These are phyloP conservation scores for Miniopterus natalensis DNA, from an alignment of 2,113 vertebrate genomes.

Conservation along the genomic window DNA sequence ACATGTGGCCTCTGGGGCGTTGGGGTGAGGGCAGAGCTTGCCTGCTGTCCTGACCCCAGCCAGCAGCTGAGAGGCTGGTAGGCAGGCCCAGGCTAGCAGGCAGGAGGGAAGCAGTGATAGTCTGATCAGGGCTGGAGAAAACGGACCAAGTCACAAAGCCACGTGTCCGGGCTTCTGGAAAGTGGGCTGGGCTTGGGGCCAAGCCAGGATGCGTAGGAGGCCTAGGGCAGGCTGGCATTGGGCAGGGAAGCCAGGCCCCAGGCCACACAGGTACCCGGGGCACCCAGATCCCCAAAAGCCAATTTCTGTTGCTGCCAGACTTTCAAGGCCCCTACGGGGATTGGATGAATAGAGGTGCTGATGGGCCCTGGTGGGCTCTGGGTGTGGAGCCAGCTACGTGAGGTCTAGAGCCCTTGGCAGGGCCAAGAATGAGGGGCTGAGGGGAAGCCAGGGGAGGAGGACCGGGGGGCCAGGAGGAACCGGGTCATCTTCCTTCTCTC, in stretches of 20 bases:
- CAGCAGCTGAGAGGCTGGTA: background rate
- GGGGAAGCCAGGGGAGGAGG: background rate
- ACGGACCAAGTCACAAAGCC: background rate
- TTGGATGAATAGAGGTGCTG: background rate
- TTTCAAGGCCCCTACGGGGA: background rate
- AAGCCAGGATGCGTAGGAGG: background rate
- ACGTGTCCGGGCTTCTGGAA: background rate
- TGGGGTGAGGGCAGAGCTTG: background rate
- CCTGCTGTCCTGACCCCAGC: background rate
- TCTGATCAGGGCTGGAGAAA: background rate
- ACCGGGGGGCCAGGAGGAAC: background rate
- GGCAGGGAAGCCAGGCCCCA: background rate
- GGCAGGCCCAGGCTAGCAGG: background rate
- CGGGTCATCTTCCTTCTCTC: background rate
- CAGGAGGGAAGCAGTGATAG: background rate
- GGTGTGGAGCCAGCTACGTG: background rate
- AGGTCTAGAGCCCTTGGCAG: background rate
- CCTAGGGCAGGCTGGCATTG: background rate
- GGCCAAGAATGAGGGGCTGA: background rate
- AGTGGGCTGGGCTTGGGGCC: background rate
- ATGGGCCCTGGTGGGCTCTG: too few relatives aligned
- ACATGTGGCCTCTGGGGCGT: accelerated
- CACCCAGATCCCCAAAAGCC: background rate
- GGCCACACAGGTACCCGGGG: background rate
- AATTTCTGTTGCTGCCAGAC: background rate